Percentiles rank a stretch among this genome's conserved stretches.
Evolutionary conservation across 2,113 vertebrate genomes (phyloP).

Genomic region (Osmerus mordax): DNA sequence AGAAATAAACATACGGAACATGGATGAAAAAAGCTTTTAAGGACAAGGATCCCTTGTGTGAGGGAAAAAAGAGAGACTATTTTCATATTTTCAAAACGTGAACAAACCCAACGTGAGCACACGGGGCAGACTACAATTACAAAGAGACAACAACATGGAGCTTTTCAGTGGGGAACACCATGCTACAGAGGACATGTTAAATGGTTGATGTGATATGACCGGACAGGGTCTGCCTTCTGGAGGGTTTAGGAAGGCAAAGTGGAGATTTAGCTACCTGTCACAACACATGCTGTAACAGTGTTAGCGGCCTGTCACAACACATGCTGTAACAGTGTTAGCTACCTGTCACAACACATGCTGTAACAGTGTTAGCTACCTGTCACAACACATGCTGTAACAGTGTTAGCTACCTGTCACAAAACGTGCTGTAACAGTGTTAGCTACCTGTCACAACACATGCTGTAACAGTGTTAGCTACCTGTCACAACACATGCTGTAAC

Average conservation of each 20-base stretch:
- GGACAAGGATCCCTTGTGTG: too few relatives aligned
- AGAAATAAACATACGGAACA: neutral
- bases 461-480: too few relatives aligned
- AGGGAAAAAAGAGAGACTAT: too few relatives aligned
- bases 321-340: neutral
- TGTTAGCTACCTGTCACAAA: too few relatives aligned
- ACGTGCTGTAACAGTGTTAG: too few relatives aligned
- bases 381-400: neutral
- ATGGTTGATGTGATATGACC: slow-evolving; percentile 1
- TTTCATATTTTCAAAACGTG: too few relatives aligned
- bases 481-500: too few relatives aligned
- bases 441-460: too few relatives aligned
- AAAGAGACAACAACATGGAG: neutral
- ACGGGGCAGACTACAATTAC: too few relatives aligned
- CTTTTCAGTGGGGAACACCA: neutral
- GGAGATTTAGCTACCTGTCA: slow-evolving; percentile 5
- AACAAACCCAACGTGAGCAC: too few relatives aligned
- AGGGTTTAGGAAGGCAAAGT: slow-evolving; percentile 12
- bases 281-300: neutral
- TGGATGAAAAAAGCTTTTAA: too few relatives aligned
- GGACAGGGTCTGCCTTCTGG: slow-evolving; percentile 33
- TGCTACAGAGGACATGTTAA: too few relatives aligned
- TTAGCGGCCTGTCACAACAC: neutral
- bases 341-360: neutral
- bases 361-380: neutral